Conservation (phyloP, 2,888 invertebrate genomes). For the Heliconius erato region DNA sequence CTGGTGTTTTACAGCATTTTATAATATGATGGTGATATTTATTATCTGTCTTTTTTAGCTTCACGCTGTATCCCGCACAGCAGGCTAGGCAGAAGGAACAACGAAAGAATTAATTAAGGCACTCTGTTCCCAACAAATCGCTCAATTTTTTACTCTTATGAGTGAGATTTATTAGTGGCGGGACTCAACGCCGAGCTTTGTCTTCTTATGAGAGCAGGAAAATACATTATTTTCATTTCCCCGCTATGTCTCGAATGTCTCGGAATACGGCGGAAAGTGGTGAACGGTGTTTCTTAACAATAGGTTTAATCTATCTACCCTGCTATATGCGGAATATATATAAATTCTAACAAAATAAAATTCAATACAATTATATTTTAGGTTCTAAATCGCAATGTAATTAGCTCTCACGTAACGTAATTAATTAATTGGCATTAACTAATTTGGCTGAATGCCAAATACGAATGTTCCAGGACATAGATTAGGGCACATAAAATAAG, state of each 20-base stretch:
- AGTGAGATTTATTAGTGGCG: too few species aligned
- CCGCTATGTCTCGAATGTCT: not conserved
- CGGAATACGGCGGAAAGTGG: not conserved
- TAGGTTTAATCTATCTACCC: not conserved
- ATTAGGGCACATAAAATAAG: not conserved
- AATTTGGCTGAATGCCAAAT: not conserved
- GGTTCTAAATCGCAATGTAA: not conserved
- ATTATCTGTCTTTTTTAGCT: not conserved
- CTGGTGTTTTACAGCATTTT: not conserved
- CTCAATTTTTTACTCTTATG: too few species aligned
- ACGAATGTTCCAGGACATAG: conserved; percentile 1
- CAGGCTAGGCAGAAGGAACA: not conserved
- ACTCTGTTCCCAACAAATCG: not conserved
- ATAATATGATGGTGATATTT: not conserved
- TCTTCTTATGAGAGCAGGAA: not conserved
- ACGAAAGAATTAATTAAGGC: not conserved
- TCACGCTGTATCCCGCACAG: not conserved
- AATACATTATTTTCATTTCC: not conserved
- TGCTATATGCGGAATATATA: not conserved
- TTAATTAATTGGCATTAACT: conserved; percentile 9
- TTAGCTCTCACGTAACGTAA: not conserved
- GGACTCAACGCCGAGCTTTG: not conserved
- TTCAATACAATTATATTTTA: not conserved
- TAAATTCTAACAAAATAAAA: not conserved
- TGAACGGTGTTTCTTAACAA: not conserved